Base-by-base conservation (phyloP, 1,140 invertebrate genomes). In the Ostrea edulis region DNA sequence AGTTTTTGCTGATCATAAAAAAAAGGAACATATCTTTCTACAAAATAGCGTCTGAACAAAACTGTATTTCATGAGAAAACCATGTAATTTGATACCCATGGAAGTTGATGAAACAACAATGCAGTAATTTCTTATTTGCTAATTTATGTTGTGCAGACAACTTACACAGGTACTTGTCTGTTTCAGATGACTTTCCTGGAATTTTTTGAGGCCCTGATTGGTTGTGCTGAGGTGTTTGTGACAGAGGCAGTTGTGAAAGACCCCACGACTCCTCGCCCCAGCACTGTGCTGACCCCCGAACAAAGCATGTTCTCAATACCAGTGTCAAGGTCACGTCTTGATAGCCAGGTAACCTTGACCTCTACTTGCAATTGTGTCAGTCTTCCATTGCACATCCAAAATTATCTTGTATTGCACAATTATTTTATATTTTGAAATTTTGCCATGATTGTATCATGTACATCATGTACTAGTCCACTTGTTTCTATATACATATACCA, bases 121-220 rank as follows among this genome's bases (percentile, higher is more conserved):
- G 35, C 35, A 44, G 35, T 44, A 44, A 44, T 44, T 5, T 44
- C 2, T n/a, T 44, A 44, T 44, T 44, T 44, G 35, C 35, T 44
- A 44, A 44, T 44, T 44, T 44, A 44, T 44, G 35, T 5, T 44
- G 35, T 44, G 35, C 35, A 44, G 35, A 44, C 35, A 44, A 44
- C 1, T 44, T 44, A 44, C 35, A 44, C 35, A 44, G 1, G 35
- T 44, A 44, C 35, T 5, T 44, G 53, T 89, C 20, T 86, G 58
- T 86, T 84, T 25, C 90, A 95, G 93, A 95, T 95, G 93, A 94
- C 93, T 3, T 95, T 95, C 90, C 89, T 95, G 84, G 95, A 95
- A 86, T 95, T 95, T 88, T 94, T 95, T 88, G 95, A 95, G 88
- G 93, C 93, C 17, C 89, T 95, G 82, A 92, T 95, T 86, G 94